Evolutionary conservation across 2,797 vertebrate genomes (phyloP).

Genomic region (Trematomus bernacchii): DNA sequence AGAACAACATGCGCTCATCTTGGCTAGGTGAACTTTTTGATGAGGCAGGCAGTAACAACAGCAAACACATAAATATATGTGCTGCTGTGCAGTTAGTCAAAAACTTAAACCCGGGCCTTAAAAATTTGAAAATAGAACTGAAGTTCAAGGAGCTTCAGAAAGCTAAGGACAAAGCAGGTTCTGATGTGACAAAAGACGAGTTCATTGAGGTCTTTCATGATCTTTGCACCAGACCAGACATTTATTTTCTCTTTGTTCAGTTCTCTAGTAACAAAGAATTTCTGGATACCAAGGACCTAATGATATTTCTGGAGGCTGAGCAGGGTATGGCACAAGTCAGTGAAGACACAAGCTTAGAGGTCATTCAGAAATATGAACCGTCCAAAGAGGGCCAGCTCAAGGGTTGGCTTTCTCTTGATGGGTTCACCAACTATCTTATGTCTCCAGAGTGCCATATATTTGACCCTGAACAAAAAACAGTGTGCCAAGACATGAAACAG

Average conservation of each 20-base stretch:
- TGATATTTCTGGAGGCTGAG: slow-evolving; percentile 99
- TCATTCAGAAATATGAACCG: slow-evolving; percentile 95
- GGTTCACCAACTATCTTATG: slow-evolving; percentile 98
- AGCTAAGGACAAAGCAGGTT: slow-evolving; percentile 91
- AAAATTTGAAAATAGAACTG: slow-evolving; percentile 96
- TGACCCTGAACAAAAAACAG: slow-evolving; percentile 96
- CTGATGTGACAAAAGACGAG: slow-evolving; percentile 92
- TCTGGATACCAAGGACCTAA: slow-evolving; percentile 97
- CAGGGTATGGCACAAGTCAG: slow-evolving; percentile 97
- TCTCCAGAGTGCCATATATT: slow-evolving; percentile 97
- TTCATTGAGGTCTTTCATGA: slow-evolving; percentile 99
- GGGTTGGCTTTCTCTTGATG: slow-evolving; percentile 96
- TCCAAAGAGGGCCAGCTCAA: slow-evolving; percentile 94
- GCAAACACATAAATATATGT: slow-evolving; percentile 89
- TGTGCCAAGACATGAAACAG: slow-evolving; percentile 98
- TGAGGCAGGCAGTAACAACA: slow-evolving; percentile 86
- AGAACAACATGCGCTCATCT: slow-evolving; percentile 95
- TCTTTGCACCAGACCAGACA: slow-evolving; percentile 98
- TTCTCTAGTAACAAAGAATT: slow-evolving; percentile 99
- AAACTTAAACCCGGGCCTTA: slow-evolving; percentile 94
- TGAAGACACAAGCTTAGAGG: slow-evolving; percentile 95
- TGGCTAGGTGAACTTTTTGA: slow-evolving; percentile 96
- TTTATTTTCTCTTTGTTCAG: slow-evolving; percentile 99
- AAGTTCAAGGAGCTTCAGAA: slow-evolving; percentile 98
- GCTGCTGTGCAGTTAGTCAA: slow-evolving; percentile 93